Percentiles rank a stretch among this genome's conserved stretches.
Evolutionary conservation across 2,797 vertebrate genomes (phyloP).

Genomic region (Alosa sapidissima): DNA sequence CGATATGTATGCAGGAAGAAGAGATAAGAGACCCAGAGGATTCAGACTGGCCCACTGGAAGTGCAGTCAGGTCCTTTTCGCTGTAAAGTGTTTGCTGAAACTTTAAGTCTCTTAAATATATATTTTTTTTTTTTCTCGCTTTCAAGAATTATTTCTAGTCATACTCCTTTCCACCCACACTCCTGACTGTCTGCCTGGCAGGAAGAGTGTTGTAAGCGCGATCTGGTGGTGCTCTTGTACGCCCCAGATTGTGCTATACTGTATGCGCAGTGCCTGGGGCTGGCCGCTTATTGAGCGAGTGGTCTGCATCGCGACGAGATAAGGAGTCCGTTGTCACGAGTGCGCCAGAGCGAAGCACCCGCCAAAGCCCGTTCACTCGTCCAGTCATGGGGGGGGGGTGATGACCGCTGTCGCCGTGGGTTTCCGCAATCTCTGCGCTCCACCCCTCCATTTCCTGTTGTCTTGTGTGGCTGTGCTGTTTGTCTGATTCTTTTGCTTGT

Average conservation of each 20-base stretch:
- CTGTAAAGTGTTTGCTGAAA: neutral
- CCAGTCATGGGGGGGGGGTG: neutral
- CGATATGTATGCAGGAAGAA: neutral
- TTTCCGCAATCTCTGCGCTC: neutral
- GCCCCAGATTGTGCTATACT: conserved; percentile 2
- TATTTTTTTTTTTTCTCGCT: neutral
- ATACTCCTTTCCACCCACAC: neutral
- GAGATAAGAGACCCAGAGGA: neutral
- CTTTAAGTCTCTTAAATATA: neutral
- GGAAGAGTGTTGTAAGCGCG: neutral
- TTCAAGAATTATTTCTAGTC: neutral
- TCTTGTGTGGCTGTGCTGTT: conserved; percentile 3
- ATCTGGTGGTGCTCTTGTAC: neutral
- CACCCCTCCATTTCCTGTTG: neutral
- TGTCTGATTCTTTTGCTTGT: neutral
- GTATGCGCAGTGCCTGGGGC: neutral
- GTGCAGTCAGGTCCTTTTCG: neutral
- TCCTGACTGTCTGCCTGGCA: neutral
- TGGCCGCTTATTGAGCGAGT: neutral
- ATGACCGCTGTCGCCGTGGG: neutral
- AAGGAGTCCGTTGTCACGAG: neutral
- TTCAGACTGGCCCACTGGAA: neutral
- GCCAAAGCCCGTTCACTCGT: neutral
- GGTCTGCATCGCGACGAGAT: neutral
- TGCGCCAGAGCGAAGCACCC: neutral